Evolutionary conservation across 2,113 vertebrate species (phyloP), one percentile per base, ranked within the genome.

Genomic region (Holacanthus passer): DNA sequence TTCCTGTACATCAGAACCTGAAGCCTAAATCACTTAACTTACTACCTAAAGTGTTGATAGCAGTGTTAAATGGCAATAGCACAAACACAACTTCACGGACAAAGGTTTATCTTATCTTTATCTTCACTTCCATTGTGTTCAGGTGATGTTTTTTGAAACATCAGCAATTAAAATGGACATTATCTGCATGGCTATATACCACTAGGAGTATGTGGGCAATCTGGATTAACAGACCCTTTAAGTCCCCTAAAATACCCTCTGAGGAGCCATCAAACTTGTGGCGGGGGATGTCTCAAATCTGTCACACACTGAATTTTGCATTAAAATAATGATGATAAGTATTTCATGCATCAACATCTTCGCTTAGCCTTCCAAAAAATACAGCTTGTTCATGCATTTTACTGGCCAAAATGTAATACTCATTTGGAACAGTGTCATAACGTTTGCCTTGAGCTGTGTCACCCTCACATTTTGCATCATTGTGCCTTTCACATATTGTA

Each of bases 381-480:
- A 45, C 5, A 63, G 41, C 50, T 62, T 79, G 43, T 56, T 71
- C 19, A 10, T 66, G 45, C 22, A 32, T 55, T 41, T 58, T 2
- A 71, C 19, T 70, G 47, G 9, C 16, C 9, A 37, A 31, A 29
- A 55, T 78, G n/a, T 65, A 39, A 60, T 12, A 65, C 32, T 73
- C 47, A 47, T 62, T 29, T 45, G 20, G 3, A 31, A 43, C 10
- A 60, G n/a, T 37, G 59, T 59, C 31, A 64, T 47, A 58, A 59
- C 14, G 55, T 59, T 72, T 73, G 56, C 52, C 64, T 73, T 32
- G 50, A 75, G 17, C 69, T 66, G 37, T 62, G 24, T 73, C 37
- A 63, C 65, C 16, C 52, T 77, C 43, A 39, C 70, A 75, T 65
- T 80, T 82, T 87, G 79, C 53, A 72, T 83, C 69, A 41, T 45